Percentiles rank a stretch among this genome's conserved stretches.
phyloP scores from a whole-genome alignment of 1,140 invertebrate species.

The Sipha flava region DNA sequence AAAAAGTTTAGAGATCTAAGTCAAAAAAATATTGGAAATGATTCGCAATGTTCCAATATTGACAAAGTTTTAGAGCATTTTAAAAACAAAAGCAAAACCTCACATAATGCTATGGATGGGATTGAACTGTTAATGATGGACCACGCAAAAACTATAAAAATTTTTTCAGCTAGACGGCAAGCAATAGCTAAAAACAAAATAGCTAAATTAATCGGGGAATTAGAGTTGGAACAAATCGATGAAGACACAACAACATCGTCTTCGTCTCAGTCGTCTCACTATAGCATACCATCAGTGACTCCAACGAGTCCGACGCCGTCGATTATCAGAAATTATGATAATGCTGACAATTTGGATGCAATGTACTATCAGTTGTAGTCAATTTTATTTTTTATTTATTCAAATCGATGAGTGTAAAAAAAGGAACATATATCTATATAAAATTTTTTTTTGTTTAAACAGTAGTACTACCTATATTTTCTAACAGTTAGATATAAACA shows the following conservation, averaged over 20 bases:
- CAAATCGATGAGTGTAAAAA: no score
- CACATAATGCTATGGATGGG: neutral
- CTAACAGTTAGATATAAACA: no score
- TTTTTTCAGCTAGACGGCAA: neutral
- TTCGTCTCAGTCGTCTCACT: neutral
- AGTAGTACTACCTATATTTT: no score
- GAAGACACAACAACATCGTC: neutral
- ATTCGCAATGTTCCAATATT: neutral
- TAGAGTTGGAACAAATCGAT: neutral
- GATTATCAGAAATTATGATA: neutral
- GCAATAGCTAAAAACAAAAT: neutral
- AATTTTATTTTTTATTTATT: no score
- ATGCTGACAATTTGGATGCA: neutral
- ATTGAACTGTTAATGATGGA: neutral
- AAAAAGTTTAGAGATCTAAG: no score
- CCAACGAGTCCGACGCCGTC: neutral
- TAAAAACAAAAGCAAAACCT: neutral
- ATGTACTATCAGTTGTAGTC: no score
- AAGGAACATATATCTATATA: no score
- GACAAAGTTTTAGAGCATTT: neutral
- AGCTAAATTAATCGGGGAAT: neutral
- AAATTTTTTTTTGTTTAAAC: no score
- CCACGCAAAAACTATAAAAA: neutral
- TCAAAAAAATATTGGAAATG: no score
- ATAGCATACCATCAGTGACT: neutral